Base-by-base conservation (phyloP, 2,888 invertebrate genomes). In the Baccha elongata region DNA sequence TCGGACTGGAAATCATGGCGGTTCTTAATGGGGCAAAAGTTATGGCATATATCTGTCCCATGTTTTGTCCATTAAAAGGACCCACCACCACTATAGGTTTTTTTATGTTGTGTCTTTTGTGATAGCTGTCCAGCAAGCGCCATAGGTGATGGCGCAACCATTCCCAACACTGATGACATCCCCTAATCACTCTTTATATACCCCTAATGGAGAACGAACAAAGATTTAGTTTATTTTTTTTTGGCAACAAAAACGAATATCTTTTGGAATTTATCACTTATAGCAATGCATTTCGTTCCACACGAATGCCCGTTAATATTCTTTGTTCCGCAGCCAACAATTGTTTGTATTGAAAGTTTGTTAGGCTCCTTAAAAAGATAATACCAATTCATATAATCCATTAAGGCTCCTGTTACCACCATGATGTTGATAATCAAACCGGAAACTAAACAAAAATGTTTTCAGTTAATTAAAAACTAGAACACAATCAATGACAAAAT, bases 391-490 rank as follows among this genome's bases (percentile, higher is more conserved):
- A 13, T 26, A 29, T 26, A 29, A 29, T 29, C 46, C 53, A 26
- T 55, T 50, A 53, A 32, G 5, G 32, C 42, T 23, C 42, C 40
- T 62, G 48, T 11, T 10, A 35, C 23, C 55, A 3, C 5, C 11
- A 1, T 17, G 23, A 0, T 6, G 46, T 26, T 79, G 46, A 58
- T 64, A 80, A 69, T 69, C 58, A 64, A 50, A 67, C 21, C 64
- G 73, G 76, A 50, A 80, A 81, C 37, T 32, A 42, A 44, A 48
- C n/a, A 55, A 78, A 3, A 58, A 11, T 42, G 26, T 60, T n/a
- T 19, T 44, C 29, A 2, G 48, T 55, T 83, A 83, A 83, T 83
- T 78, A 83, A 78, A 78, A 73, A 67, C 60, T n/a, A 62, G 42
- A 65, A 13, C 40, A 32, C 53, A 72, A 62, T 73, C 60, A 68